Conservation (phyloP, 1,140 invertebrate genomes). For the Drosophila kurseongensis region DNA sequence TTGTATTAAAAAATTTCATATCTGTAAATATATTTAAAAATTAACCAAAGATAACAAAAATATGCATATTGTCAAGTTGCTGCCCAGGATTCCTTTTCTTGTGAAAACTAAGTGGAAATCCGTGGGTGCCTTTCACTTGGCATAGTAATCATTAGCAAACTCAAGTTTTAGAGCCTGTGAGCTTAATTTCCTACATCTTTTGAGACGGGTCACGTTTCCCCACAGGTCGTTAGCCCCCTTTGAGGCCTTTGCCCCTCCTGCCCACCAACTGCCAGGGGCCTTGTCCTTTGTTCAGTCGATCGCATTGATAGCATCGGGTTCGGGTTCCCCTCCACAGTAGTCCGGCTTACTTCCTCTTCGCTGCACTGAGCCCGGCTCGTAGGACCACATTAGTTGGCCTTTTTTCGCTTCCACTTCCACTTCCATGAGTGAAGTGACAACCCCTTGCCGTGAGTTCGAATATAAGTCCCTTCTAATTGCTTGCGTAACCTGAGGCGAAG, state of each 20-base stretch:
- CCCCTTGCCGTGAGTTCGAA: constrained; percentile 33
- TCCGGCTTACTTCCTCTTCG: constrained; percentile 73
- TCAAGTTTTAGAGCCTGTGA: constrained; percentile 25
- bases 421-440: constrained; percentile 65
- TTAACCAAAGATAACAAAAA: no score
- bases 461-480: constrained; percentile 70
- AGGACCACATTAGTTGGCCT: constrained; percentile 56
- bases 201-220: constrained; percentile 25
- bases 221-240: constrained; percentile 47
- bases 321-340: constrained; percentile 51
- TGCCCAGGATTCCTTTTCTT: constrained; percentile 1
- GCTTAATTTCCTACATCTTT: constrained; percentile 36
- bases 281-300: constrained; percentile 67
- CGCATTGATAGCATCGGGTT: constrained; percentile 50
- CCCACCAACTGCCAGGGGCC: constrained; percentile 20
- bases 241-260: constrained; percentile 28
- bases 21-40: no score
- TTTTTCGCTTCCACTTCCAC: constrained; percentile 41
- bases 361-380: constrained; percentile 32
- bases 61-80: background rate
- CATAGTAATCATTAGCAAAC: constrained; percentile 29
- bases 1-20: no score
- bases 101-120: background rate
- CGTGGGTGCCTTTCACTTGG: constrained; percentile 13
- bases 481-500: constrained; percentile 73